These are phyloP conservation scores for cattle (Bos taurus) DNA, from an alignment of 2,113 vertebrate genomes.

Conservation along the genomic window DNA sequence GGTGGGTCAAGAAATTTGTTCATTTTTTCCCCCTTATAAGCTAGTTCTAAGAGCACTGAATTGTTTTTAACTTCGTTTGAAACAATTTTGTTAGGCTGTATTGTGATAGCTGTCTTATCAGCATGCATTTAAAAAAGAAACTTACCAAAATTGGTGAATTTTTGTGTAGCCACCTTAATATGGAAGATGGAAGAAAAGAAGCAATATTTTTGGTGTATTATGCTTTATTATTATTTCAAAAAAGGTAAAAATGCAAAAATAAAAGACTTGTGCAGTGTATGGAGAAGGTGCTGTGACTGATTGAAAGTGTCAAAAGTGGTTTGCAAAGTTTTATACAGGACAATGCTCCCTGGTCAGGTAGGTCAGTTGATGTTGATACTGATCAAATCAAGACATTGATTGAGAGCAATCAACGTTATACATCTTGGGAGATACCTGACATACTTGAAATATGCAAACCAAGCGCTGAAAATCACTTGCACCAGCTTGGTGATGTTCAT, in stretches of 20 bases:
- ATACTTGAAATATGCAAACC: not conserved
- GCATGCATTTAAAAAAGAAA: not conserved
- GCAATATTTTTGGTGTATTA: not conserved
- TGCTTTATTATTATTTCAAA: not conserved
- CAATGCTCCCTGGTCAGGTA: not conserved
- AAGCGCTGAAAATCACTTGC: not conserved
- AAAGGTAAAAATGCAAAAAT: not conserved
- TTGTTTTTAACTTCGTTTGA: not conserved
- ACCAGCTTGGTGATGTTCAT: not conserved
- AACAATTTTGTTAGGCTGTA: not conserved
- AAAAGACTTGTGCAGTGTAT: not conserved
- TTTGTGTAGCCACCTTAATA: not conserved
- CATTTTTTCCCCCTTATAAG: rapidly evolving
- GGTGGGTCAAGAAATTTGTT: not conserved
- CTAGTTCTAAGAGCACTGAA: not conserved
- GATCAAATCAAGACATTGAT: not conserved
- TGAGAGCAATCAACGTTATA: not conserved
- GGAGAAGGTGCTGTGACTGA: not conserved
- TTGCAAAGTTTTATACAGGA: not conserved
- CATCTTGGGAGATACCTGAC: not conserved
- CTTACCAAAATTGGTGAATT: not conserved
- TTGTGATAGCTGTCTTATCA: not conserved
- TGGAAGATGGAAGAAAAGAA: not conserved
- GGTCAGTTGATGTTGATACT: not conserved
- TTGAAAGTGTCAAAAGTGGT: not conserved